A percentile compares a stretch with the other conserved stretches of the same genome.
Evolutionary conservation across 2,888 invertebrate species (phyloP).

Genomic region (Epinotia demarniana): DNA sequence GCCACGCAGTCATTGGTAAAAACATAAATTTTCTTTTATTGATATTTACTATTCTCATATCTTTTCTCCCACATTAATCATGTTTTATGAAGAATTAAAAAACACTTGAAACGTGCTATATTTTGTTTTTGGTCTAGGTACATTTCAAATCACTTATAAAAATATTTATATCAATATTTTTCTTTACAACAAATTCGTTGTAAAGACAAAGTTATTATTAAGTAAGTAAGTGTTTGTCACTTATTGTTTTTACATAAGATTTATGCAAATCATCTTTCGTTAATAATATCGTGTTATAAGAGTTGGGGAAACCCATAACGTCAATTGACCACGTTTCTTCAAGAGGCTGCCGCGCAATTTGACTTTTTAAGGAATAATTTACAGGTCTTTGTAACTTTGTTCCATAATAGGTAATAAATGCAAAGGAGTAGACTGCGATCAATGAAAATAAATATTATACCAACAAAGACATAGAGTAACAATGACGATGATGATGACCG

Average conservation of each 20-base stretch:
- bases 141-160: neutral
- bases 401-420: neutral
- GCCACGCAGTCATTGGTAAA: too few relatives aligned
- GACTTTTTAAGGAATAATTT: neutral
- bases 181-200: too few relatives aligned
- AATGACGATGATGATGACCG: neutral
- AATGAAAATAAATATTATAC: neutral
- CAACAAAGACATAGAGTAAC: neutral
- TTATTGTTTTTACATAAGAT: neutral
- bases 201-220: neutral
- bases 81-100: neutral
- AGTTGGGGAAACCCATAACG: slow-evolving; percentile 21
- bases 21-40: too few relatives aligned
- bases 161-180: too few relatives aligned
- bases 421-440: neutral
- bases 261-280: slow-evolving; percentile 18
- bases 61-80: too few relatives aligned
- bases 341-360: neutral
- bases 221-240: neutral
- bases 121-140: neutral
- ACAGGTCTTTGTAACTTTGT: neutral
- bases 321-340: neutral
- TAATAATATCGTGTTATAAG: neutral
- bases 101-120: neutral
- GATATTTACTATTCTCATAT: too few relatives aligned